Evolutionary conservation across 2,113 vertebrate genomes (phyloP).

Genomic region (Corythaeola cristata): DNA sequence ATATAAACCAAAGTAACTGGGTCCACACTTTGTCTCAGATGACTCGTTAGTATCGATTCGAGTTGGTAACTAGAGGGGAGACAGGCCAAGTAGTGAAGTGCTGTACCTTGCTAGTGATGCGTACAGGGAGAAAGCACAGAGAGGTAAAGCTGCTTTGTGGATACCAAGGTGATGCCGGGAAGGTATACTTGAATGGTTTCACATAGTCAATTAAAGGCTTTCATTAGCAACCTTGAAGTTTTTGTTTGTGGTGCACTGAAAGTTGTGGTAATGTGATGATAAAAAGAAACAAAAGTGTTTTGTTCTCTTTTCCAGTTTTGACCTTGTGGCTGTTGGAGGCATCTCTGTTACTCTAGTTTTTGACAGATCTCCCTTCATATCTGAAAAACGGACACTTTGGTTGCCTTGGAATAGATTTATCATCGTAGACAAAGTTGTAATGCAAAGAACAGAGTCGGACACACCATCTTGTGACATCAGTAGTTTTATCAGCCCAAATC

Average conservation of each 20-base stretch:
- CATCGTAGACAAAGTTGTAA: constrained; percentile 90
- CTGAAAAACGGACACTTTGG: constrained; percentile 91
- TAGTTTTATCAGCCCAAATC: constrained; percentile 89
- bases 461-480: constrained; percentile 85
- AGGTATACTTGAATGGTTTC: neutral
- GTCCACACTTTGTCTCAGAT: neutral
- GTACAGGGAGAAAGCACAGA: neutral
- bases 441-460: constrained; percentile 83
- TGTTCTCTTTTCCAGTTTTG: constrained; percentile 84
- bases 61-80: neutral
- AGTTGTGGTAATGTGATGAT: neutral
- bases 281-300: neutral
- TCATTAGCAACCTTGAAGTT: neutral
- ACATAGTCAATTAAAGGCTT: neutral
- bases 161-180: neutral
- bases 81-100: neutral
- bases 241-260: neutral
- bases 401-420: constrained; percentile 96
- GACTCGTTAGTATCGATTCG: neutral
- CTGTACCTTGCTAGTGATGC: neutral
- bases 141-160: neutral
- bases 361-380: constrained; percentile 93
- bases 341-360: constrained; percentile 91
- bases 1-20: neutral
- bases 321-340: constrained; percentile 92